Percentiles rank a stretch among this genome's conserved stretches.
phyloP scores from a whole-genome alignment of 2,113 vertebrate species.

The Fulica atra region DNA sequence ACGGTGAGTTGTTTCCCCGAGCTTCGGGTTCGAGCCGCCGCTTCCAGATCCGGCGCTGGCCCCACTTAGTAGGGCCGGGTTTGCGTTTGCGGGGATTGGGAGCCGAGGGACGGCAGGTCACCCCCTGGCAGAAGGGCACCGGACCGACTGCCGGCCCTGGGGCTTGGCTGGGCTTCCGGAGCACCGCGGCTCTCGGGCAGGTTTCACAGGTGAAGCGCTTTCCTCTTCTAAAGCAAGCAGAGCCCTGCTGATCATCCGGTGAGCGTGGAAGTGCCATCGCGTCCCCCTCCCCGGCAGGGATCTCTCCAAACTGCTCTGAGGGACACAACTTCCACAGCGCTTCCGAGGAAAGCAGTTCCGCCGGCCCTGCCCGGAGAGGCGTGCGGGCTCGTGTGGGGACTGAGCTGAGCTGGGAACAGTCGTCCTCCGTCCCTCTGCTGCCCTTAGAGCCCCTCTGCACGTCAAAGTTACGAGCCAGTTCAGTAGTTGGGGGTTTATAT shows the following conservation, averaged over 20 bases:
- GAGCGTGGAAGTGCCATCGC: too few species aligned
- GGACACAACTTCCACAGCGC: not conserved
- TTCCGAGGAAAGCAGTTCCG: not conserved
- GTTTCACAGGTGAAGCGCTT: not conserved
- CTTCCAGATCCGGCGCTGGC: too few species aligned
- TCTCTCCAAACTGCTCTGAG: not conserved
- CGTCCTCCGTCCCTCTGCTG: not conserved
- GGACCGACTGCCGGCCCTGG: not conserved
- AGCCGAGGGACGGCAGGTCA: not conserved
- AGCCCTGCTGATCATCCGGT: too few species aligned
- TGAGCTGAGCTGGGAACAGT: not conserved
- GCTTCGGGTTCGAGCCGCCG: rapidly evolving
- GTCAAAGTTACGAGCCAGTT: not conserved
- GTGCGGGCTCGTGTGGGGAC: not conserved
- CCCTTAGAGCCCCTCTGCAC: not conserved
- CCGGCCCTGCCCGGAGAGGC: not conserved
- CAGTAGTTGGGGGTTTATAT: too few species aligned
- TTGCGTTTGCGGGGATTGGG: not conserved
- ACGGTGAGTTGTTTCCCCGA: not conserved
- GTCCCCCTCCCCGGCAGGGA: too few species aligned
- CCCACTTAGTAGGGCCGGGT: not conserved
- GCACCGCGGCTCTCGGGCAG: rapidly evolving
- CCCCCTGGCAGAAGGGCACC: not conserved
- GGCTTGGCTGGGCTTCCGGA: not conserved
- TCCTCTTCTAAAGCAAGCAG: too few species aligned